Evolutionary conservation across 2,797 vertebrate genomes (phyloP), one percentile per base, ranked within the genome.

Genomic region (Eospalax fontanierii): DNA sequence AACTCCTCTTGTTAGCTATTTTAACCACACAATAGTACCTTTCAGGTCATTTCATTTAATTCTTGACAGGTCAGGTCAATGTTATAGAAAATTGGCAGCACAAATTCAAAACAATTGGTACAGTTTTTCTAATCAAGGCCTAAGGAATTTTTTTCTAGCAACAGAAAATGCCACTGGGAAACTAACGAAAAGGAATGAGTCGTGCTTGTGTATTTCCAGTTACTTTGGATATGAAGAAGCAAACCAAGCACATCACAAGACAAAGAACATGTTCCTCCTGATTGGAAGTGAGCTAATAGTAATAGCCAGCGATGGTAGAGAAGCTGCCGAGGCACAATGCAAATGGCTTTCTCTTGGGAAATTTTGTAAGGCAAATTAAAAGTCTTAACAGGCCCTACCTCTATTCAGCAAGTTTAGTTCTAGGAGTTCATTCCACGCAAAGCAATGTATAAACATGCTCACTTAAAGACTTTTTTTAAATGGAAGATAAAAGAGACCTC

Each of bases 101-200:
- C 92, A 92, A 57, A 40, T 75, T 86, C 40, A 68, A 90, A 94
- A 61, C 30, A 73, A 68, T 18, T 40, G 66, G 18, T 21, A 50
- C 21, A 35, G 43, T 50, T 14, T 93, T 92, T 95, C n/a, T 66
- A 92, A 82, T 4, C 11, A 11, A 26, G 28, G 35, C 15, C 43
- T 90, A 9, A 14, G 38, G 14, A 28, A 38, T 38, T 86, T 61
- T n/a, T 43, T 59, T 66, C 14, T 18, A 57, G 40, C 3, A 65
- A 81, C 73, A 95, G 50, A 92, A 90, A 93, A 91, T 57, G 6
- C 33, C 80, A 68, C 7, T 61, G 76, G 22, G 38, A 93, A 87
- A 93, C 66, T 70, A 65, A 79, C 26, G 73, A 22, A 92, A 93
- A 68, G 28, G 30, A 70, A 63, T 63, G 76, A 90, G n/a, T 9